Conservation (phyloP, 2,113 vertebrate genomes). For the Aldabrachelys gigantea region DNA sequence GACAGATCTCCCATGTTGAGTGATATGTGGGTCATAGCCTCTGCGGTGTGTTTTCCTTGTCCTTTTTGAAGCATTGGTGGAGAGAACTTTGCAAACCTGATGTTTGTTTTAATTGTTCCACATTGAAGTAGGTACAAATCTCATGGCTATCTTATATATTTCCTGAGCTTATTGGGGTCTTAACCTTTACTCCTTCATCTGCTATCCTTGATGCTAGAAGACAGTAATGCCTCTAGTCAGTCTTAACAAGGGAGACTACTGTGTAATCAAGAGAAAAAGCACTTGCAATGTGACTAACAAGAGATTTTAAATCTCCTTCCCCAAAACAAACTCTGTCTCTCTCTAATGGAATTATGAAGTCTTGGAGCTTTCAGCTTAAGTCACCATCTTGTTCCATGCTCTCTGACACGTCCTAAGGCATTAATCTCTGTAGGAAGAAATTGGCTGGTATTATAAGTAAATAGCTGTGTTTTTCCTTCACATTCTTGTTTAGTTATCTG, state of each 20-base stretch:
- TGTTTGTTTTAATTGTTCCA: background rate
- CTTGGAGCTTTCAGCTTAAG: background rate
- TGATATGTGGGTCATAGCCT: background rate
- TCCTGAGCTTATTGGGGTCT: background rate
- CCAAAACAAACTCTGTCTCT: background rate
- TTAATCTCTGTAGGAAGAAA: background rate
- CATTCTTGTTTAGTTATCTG: too few relatives aligned
- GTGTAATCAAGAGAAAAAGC: background rate
- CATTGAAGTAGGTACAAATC: background rate
- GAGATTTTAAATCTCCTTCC: background rate
- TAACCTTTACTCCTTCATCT: background rate
- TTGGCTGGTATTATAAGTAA: background rate
- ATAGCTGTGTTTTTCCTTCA: background rate
- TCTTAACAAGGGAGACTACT: background rate
- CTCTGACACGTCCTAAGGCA: background rate
- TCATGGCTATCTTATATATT: background rate
- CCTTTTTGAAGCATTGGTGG: background rate
- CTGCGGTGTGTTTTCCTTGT: background rate
- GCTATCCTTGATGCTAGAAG: background rate
- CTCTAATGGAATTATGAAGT: background rate
- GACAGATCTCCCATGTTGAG: background rate
- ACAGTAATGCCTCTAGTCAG: background rate
- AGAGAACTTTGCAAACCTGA: background rate
- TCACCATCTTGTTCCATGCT: rapidly evolving
- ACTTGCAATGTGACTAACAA: rapidly evolving